Conservation (phyloP, 2,888 invertebrate species). For the Ochropleura leucogaster region DNA sequence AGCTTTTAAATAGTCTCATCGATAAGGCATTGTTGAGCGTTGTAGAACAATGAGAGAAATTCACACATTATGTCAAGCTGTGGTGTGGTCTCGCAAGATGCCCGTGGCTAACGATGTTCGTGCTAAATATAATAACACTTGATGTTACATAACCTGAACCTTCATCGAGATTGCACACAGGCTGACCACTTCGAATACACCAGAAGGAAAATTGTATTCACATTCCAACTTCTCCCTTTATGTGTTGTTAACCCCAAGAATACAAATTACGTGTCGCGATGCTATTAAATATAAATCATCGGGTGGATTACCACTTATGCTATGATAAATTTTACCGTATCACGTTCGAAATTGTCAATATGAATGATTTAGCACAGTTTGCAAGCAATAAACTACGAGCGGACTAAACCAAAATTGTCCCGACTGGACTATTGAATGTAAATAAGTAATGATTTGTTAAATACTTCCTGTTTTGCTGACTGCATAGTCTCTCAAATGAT, state of each 20-base stretch:
- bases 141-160: slow-evolving; percentile 36
- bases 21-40: slow-evolving; percentile 56
- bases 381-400: slow-evolving; percentile 39
- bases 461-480: slow-evolving; percentile 63
- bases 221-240: slow-evolving; percentile 9
- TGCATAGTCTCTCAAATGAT: slow-evolving; percentile 50
- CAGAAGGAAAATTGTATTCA: not conserved
- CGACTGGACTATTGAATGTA: slow-evolving; percentile 62
- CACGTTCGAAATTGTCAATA: slow-evolving; percentile 46
- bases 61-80: slow-evolving; percentile 72
- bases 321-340: slow-evolving; percentile 46
- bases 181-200: slow-evolving; percentile 29
- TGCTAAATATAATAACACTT: slow-evolving; percentile 54
- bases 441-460: slow-evolving; percentile 57
- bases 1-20: slow-evolving; percentile 61
- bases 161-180: slow-evolving; percentile 30
- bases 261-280: slow-evolving; percentile 31
- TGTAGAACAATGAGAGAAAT: slow-evolving; percentile 71
- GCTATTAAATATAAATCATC: slow-evolving; percentile 37
- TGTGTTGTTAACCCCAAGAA: slow-evolving; percentile 15
- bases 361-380: slow-evolving; percentile 37
- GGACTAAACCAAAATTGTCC: slow-evolving; percentile 46
- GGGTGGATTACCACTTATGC: slow-evolving; percentile 23
- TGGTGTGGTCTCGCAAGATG: slow-evolving; percentile 58
- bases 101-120: slow-evolving; percentile 54